Evolutionary conservation across 2,113 vertebrate genomes (phyloP).

Genomic region (Pteropus alecto): DNA sequence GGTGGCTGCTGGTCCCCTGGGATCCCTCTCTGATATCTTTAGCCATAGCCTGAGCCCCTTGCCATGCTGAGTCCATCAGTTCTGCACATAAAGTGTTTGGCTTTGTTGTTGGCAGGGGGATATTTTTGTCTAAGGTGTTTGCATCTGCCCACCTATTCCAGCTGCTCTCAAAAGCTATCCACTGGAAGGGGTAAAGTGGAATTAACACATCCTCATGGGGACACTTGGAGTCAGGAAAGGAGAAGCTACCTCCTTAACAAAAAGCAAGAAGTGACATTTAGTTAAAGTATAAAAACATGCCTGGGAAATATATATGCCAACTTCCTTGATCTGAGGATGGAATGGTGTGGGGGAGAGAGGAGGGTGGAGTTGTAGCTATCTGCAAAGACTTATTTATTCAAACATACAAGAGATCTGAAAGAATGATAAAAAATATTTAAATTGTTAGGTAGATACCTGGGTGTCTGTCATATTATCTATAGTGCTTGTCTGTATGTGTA

Average conservation of each 20-base stretch:
- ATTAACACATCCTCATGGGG: background rate
- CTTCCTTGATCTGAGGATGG: background rate
- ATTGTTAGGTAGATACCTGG: background rate
- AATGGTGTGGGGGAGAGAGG: background rate
- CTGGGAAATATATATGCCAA: background rate
- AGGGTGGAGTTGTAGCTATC: background rate
- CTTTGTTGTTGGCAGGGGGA: background rate
- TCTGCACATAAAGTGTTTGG: background rate
- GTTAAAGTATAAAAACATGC: background rate
- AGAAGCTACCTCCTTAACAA: background rate
- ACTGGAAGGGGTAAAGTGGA: background rate
- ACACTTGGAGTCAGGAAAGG: background rate
- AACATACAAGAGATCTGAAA: background rate
- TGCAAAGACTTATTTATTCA: background rate
- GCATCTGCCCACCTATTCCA: background rate
- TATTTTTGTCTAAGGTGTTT: background rate
- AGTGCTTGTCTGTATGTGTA: background rate
- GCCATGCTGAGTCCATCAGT: background rate
- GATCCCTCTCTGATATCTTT: background rate
- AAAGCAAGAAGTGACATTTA: background rate
- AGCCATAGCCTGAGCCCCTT: background rate
- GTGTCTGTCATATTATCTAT: background rate
- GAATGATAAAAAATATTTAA: background rate
- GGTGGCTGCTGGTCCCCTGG: background rate
- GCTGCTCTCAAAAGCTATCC: background rate